phyloP scores from a whole-genome alignment of 1,140 invertebrate genomes.

The Magallana angulata region DNA sequence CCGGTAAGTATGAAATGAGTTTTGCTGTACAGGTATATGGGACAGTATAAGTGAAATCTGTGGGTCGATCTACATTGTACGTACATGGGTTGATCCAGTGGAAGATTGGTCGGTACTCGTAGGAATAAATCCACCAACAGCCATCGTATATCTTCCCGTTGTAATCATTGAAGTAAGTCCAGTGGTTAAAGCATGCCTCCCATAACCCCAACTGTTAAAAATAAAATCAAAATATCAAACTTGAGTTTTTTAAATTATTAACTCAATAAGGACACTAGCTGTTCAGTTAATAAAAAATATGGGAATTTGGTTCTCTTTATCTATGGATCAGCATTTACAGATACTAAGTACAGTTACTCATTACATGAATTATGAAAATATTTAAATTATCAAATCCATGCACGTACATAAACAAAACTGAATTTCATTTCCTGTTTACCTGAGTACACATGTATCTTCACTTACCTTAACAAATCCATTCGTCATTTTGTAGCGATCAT shows the following conservation, averaged over 20 bases:
- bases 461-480: constrained; percentile 46
- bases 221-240: too few species aligned
- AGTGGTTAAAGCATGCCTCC: constrained; percentile 97
- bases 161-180: constrained; percentile 93
- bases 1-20: too few species aligned
- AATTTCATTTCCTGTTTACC: constrained; percentile 46
- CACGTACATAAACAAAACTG: constrained; percentile 78
- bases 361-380: too few species aligned
- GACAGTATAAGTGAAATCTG: too few species aligned
- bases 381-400: not conserved
- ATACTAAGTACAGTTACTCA: too few species aligned
- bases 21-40: too few species aligned
- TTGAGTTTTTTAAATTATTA: too few species aligned
- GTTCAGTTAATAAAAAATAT: too few species aligned
- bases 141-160: constrained; percentile 94
- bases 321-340: too few species aligned
- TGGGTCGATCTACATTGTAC: constrained; percentile 42
- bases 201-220: constrained; percentile 89
- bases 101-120: constrained; percentile 93
- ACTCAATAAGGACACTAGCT: too few species aligned
- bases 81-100: constrained; percentile 92
- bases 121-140: constrained; percentile 95
- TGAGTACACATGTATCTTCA: not conserved
- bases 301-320: too few species aligned
- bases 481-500: constrained; percentile 34